These are phyloP conservation scores for Ceyx erithaca DNA, from an alignment of 2,797 vertebrate genomes.

Conservation along the genomic window DNA sequence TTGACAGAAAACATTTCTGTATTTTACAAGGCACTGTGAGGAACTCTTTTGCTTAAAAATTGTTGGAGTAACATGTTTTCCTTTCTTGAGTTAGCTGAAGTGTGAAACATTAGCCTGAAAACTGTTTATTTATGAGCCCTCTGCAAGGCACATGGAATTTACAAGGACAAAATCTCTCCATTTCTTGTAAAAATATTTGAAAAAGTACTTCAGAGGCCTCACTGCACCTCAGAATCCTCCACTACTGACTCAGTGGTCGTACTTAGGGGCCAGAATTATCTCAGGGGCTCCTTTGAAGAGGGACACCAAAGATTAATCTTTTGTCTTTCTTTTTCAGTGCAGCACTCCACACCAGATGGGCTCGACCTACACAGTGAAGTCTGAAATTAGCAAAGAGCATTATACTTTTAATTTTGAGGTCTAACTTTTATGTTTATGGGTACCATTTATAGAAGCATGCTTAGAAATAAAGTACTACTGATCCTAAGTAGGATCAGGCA, in stretches of 20 bases:
- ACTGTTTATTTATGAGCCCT: constrained; percentile 62
- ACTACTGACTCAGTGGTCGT: not conserved
- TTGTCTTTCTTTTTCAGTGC: not conserved
- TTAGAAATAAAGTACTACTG: not conserved
- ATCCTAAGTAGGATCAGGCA: not conserved
- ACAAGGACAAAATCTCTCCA: constrained; percentile 39
- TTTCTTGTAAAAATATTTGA: constrained; percentile 60
- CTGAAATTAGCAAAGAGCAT: not conserved
- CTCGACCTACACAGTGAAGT: not conserved
- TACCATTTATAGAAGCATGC: not conserved
- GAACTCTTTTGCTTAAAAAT: not conserved
- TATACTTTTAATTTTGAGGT: not conserved
- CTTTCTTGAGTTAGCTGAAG: constrained; percentile 28
- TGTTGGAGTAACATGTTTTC: not conserved
- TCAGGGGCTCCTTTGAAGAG: not conserved
- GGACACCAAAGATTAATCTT: not conserved
- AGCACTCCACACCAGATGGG: not conserved
- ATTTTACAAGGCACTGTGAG: not conserved
- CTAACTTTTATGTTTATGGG: not conserved
- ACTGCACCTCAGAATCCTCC: not conserved
- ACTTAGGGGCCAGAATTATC: not conserved
- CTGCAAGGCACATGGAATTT: constrained; percentile 2
- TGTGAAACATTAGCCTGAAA: constrained; percentile 57
- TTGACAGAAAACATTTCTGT: not conserved
- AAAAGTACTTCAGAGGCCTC: constrained; percentile 53